phyloP scores from a whole-genome alignment of 2,888 invertebrate genomes.

The Drosophila paramelanica region DNA sequence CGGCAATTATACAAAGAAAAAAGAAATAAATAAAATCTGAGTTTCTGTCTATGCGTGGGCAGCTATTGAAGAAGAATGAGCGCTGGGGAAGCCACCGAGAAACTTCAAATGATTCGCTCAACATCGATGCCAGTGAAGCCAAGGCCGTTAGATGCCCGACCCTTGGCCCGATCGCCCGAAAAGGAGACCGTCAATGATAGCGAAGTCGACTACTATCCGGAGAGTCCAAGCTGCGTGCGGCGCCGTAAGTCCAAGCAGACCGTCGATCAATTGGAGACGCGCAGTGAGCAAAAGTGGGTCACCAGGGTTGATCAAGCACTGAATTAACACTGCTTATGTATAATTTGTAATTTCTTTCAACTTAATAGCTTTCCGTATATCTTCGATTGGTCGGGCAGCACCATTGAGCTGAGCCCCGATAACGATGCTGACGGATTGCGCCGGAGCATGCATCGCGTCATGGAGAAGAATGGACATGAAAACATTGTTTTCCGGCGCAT shows the following conservation, averaged over 20 bases:
- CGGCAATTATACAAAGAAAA: conserved; percentile 52
- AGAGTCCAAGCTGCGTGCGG: conserved; percentile 72
- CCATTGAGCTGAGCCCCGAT: conserved; percentile 79
- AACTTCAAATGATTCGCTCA: conserved; percentile 78
- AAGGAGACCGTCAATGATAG: conserved; percentile 79
- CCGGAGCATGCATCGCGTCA: conserved; percentile 76
- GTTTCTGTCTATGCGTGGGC: conserved; percentile 57
- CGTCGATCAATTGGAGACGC: conserved; percentile 66
- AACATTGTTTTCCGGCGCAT: conserved; percentile 82
- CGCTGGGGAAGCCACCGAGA: conserved; percentile 29
- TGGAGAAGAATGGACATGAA: conserved; percentile 83
- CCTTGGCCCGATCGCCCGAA: conserved; percentile 82
- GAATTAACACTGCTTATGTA: neutral
- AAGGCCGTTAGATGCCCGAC: conserved; percentile 72
- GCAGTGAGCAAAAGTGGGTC: conserved; percentile 80
- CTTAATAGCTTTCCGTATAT: conserved; percentile 68
- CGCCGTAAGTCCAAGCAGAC: conserved; percentile 59
- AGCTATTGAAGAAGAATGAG: conserved; percentile 41
- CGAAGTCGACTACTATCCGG: conserved; percentile 79
- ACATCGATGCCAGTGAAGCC: conserved; percentile 84
- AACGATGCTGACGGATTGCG: conserved; percentile 54
- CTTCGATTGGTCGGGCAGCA: conserved; percentile 83
- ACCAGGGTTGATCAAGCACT: neutral
- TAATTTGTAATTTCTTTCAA: neutral
- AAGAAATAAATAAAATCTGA: conserved; percentile 23